Percentiles rank a stretch among this genome's conserved stretches.
These are phyloP conservation scores for Etia nguti DNA, from an alignment of 2,113 vertebrate species.

Conservation along the genomic window DNA sequence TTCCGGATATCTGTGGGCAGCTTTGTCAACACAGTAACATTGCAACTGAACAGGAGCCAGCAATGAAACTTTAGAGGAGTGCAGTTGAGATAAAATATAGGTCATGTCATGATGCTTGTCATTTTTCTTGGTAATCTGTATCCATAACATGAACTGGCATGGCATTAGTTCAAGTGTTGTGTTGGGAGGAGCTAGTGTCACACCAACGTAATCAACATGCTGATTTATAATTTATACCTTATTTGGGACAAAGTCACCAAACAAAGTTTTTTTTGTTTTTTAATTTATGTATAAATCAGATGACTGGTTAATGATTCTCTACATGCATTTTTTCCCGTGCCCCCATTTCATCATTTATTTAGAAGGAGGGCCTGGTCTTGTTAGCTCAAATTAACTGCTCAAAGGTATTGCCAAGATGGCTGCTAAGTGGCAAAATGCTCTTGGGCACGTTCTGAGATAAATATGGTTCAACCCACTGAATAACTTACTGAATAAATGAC, in stretches of 20 bases:
- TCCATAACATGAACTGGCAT: background rate
- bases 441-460: no score
- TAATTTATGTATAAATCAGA: background rate
- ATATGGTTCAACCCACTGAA: background rate
- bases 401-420: background rate
- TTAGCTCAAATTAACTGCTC: background rate
- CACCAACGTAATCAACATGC: background rate
- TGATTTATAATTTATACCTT: background rate
- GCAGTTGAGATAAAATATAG: background rate
- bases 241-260: accelerated
- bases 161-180: background rate
- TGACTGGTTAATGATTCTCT: background rate
- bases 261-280: background rate
- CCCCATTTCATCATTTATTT: background rate
- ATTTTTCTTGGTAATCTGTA: background rate
- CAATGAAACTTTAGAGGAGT: background rate
- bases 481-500: background rate
- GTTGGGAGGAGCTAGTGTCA: background rate
- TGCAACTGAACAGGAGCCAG: background rate
- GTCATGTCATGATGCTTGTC: background rate
- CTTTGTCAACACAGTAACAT: background rate
- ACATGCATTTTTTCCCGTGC: accelerated
- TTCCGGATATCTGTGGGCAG: background rate
- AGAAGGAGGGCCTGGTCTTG: accelerated
- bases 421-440: background rate